Evolutionary conservation across 2,797 vertebrate species (phyloP), one percentile per base, ranked within the genome.

Genomic region (Phoebastria nigripes): DNA sequence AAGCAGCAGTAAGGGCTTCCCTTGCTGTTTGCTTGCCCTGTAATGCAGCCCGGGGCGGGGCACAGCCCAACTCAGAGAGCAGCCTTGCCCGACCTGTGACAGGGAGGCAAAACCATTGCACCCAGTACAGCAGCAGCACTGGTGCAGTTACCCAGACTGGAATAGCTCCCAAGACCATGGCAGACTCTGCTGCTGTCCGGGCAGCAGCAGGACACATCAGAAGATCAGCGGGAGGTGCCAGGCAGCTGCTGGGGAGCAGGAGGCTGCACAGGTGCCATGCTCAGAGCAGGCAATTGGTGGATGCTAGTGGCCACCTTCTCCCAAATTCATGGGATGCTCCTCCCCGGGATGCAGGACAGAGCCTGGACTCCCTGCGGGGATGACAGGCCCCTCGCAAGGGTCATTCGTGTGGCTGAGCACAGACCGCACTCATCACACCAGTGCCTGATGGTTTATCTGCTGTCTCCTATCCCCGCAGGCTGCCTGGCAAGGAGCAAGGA

Each of bases 381-480:
- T 21, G 44, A 7, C 15, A 20, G 66, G 5, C 4, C 15, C 17
- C 17, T 78, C 56, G 6, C 37, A 55, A 33, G 59, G 5, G 51
- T 42, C 0, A 0, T 15, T 59, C 31, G 1, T 0, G 0, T 8
- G 61, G 55, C 12, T 88, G 73, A 90, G 62, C 51, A 56, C 80
- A 78, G 61, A 24, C 20, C 14, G 16, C 0, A 0, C 73, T 82
- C 77, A 6, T 89, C 78, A 31, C 55, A 63, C 15, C 14, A 8
- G 37, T 37, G 71, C 7, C 70, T n/a, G 44, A 17, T 29, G n/a
- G 13, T 52, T 67, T 37, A 5, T 16, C 29, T 84, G 49, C 84
- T 61, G 5, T 77, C n/a, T 78, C 5, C 46, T 94, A 33, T 96
- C 65, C 83, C 77, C 12, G 0, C 91, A 97, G 97, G 49, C 41